Base-by-base conservation (phyloP, 2,888 invertebrate species). In the Aphodius granarius region DNA sequence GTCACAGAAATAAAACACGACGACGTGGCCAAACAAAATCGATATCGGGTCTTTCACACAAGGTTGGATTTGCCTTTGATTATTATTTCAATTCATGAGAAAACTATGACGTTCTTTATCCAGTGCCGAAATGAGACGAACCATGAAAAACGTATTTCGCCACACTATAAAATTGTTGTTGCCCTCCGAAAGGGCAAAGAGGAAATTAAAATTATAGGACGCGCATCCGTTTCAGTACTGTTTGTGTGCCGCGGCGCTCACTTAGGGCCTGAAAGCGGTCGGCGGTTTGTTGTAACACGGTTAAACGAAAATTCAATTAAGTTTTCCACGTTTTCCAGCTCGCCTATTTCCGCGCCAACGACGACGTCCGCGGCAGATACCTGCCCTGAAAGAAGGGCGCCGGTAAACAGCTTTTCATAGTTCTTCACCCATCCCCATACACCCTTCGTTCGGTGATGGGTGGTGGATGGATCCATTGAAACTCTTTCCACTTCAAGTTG, bases 291-390 rank as follows among this genome's bases (percentile, higher is more conserved):
- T 1, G 68, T 22, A 68, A 68, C 20, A 22, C 68, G 68, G 68
- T 68, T 68, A 68, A 68, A 68, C 68, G 68, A 68, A 68, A 68
- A 68, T 68, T 68, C 68, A 68, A 68, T 68, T 68, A 68, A 68
- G 68, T 68, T 68, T 68, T 68, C 68, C 19, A 20, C 68, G 68
- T 43, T 43, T 43, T 43, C 43, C 43, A 43, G 43, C 9, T 43
- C 43, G 43, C 43, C 43, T 43, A 43, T 43, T 43, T 43, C 43
- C 43, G 43, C 43, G 13, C 43, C 43, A 43, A 3, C 43, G 43
- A 43, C 2, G 43, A 43, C 43, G 43, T 43, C 43, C 43, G 43
- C 43, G 43, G 43, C 43, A 43, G 43, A 43, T 43, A 43, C 43
- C 43, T 43, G 43, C 43, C 43, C 43, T 43, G 43, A 43, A 43